Percentiles rank a stretch among this genome's conserved stretches.
These are phyloP conservation scores for Papilio elwesi DNA, from an alignment of 2,888 invertebrate species.

Conservation along the genomic window DNA sequence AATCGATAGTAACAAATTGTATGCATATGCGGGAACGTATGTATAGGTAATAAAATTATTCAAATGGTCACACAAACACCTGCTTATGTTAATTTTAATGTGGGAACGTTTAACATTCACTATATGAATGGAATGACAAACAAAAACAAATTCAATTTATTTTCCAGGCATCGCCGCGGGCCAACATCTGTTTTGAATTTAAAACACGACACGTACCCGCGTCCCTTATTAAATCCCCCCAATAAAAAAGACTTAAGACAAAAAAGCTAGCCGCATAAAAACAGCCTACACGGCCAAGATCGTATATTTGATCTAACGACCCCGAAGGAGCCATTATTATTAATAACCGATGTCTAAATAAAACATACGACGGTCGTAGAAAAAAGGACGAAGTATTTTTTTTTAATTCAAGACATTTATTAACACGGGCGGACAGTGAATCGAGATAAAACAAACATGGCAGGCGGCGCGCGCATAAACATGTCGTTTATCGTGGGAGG, in stretches of 20 bases:
- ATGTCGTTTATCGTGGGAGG: conserved; percentile 81
- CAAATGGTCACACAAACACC: conserved; percentile 36
- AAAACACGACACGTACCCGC: conserved; percentile 70
- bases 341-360: conserved; percentile 83
- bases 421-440: conserved; percentile 78
- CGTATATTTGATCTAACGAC: conserved; percentile 80
- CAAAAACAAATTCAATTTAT: conserved; percentile 78
- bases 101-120: conserved; percentile 72
- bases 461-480: conserved; percentile 79
- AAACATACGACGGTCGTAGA: conserved; percentile 74
- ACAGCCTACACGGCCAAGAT: conserved; percentile 70
- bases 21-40: neutral
- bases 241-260: conserved; percentile 79
- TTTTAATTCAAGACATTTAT: conserved; percentile 80
- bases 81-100: conserved; percentile 53
- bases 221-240: conserved; percentile 68
- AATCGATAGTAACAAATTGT: neutral
- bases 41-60: conserved; percentile 30
- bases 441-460: conserved; percentile 84
- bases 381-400: conserved; percentile 64
- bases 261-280: conserved; percentile 58
- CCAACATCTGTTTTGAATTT: conserved; percentile 82
- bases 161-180: conserved; percentile 70
- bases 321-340: conserved; percentile 79
- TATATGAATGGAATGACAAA: conserved; percentile 75